Percentiles rank a stretch among this genome's conserved stretches.
These are phyloP conservation scores for Papilio elwesi DNA, from an alignment of 2,888 invertebrate species.

Conservation along the genomic window DNA sequence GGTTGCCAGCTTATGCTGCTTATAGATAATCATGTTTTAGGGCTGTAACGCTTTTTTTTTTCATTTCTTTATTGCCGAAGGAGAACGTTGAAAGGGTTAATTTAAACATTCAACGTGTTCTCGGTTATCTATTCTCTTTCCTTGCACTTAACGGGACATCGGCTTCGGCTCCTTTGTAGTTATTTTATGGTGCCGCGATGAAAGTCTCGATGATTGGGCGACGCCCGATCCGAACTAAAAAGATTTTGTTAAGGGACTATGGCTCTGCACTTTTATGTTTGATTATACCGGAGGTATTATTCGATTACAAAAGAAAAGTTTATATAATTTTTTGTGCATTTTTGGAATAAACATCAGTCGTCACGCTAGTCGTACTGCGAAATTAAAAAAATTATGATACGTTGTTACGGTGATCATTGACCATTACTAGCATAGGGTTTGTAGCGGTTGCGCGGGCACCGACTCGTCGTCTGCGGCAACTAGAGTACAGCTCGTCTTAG, in stretches of 20 bases:
- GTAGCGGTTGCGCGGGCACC: conserved; percentile 1
- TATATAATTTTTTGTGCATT: neutral
- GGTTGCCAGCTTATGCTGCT: conserved; percentile 25
- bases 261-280: neutral
- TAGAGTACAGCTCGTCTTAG: conserved; percentile 18
- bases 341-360: neutral
- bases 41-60: conserved; percentile 33
- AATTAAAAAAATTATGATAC: neutral
- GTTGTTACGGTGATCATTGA: neutral
- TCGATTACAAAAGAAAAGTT: neutral
- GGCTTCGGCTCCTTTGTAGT: conserved; percentile 41
- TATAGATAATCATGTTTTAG: conserved; percentile 35
- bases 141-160: conserved; percentile 43
- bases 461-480: neutral
- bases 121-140: conserved; percentile 5
- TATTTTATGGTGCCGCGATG: conserved; percentile 42
- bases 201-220: conserved; percentile 32
- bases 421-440: neutral
- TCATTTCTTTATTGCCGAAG: neutral
- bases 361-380: neutral
- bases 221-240: conserved; percentile 28
- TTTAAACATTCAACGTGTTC: neutral
- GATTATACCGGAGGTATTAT: neutral
- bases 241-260: conserved; percentile 11
- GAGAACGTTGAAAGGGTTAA: too few relatives aligned